Conservation (phyloP, 2,888 invertebrate species). For the Leucophora obtusa region DNA sequence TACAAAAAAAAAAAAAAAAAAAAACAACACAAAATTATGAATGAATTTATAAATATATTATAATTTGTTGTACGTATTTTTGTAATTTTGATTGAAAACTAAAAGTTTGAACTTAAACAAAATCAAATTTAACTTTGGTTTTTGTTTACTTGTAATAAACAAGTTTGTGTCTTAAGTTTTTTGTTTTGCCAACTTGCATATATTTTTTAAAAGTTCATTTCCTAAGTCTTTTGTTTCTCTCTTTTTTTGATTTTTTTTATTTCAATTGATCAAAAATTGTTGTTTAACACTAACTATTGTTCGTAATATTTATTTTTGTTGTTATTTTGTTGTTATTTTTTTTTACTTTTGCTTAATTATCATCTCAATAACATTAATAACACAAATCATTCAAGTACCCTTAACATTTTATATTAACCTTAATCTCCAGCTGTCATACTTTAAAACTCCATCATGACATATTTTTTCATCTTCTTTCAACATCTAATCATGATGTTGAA, state of each 20-base stretch:
- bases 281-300: neutral
- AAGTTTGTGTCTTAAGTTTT: conserved; percentile 5
- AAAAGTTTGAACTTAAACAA: too few relatives aligned
- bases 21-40: neutral
- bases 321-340: neutral
- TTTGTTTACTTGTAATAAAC: neutral
- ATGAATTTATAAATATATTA: neutral
- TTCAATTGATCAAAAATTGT: conserved; percentile 2
- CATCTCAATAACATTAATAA: neutral
- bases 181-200: neutral
- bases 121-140: too few relatives aligned
- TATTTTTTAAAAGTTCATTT: conserved; percentile 4
- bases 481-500: neutral
- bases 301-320: neutral
- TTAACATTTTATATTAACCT: conserved; percentile 59
- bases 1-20: neutral
- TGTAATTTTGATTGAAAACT: too few relatives aligned
- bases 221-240: conserved; percentile 13
- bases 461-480: neutral
- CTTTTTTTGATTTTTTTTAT: neutral
- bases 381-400: conserved; percentile 29
- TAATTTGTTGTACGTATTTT: too few relatives aligned
- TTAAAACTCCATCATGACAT: neutral
- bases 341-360: conserved; percentile 22
- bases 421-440: conserved; percentile 39